Evolutionary conservation across 2,888 invertebrate genomes (phyloP).

Genomic region (Trachelus tabidus): DNA sequence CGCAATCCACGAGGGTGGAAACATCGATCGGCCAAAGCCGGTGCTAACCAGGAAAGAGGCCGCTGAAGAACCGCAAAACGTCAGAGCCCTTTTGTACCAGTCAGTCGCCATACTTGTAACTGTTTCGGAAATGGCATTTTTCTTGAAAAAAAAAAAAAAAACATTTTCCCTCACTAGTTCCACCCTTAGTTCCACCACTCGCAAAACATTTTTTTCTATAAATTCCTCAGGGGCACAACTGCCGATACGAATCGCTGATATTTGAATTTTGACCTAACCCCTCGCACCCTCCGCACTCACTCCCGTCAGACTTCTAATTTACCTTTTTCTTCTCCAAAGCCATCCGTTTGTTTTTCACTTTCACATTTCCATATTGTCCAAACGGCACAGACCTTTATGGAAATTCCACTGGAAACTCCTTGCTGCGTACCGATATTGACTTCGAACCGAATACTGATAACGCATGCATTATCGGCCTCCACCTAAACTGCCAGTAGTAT

Average conservation of each 20-base stretch:
- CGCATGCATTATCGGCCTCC: conserved; percentile 52
- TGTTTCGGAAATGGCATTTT: not conserved
- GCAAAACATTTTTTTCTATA: not conserved
- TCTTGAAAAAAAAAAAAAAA: not conserved
- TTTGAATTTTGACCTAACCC: not conserved
- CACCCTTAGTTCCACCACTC: not conserved
- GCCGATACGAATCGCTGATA: not conserved
- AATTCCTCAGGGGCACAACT: not conserved
- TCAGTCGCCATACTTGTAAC: not conserved
- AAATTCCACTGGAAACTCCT: conserved; percentile 44
- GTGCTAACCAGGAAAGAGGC: conserved; percentile 42
- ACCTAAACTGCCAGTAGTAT: not conserved
- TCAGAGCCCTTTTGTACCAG: conserved; percentile 13
- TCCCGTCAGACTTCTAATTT: not conserved
- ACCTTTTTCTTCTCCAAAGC: not conserved
- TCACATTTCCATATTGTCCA: conserved; percentile 55
- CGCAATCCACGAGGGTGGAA: conserved; percentile 39
- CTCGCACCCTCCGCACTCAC: too few relatives aligned
- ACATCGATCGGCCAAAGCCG: conserved; percentile 50
- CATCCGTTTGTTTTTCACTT: conserved; percentile 49
- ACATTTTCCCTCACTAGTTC: not conserved
- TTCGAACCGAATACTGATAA: conserved; percentile 54
- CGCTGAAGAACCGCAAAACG: conserved; percentile 33
- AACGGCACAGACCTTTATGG: conserved; percentile 47
- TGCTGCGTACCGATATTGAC: conserved; percentile 51